Base-by-base conservation (phyloP, 1,140 invertebrate species). In the Neocloeon triangulifer region DNA sequence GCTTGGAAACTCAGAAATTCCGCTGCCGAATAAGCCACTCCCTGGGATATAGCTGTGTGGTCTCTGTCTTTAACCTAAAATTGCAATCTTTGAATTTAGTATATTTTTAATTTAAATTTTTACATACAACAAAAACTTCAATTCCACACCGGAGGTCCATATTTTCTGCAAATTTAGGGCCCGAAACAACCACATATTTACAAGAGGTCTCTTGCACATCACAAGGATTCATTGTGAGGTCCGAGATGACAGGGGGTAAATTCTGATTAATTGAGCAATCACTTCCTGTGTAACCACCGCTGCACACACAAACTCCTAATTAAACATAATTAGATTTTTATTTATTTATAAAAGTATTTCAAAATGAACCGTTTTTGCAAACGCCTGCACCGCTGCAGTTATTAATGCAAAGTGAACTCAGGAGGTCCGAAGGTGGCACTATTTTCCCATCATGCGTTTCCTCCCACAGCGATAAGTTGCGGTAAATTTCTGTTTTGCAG, bases 1-100 rank as follows among this genome's bases (percentile, higher is more conserved):
- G 22, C 18, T 32, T 32, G 30, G 22, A 32, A 32, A 20, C 30
- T 32, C 9, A 32, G 19, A 13, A 32, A 32, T 19, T 32, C 30
- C 14, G 13, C 30, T 4, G 13, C 30, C 13, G 30, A 20, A 20
- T 20, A 20, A n/a, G 22, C 22, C 19, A 6, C 6, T 6, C 30
- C 30, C 22, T 32, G 30, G 3, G 30, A 19, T 18, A 19, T 10
- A 20, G 14, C 5, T 19, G 30, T 20, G 10, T 32, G 10, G 14
- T 32, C 30, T 32, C 19, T 32, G 10, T 32, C 30, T 20, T 32
- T 32, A 13, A 32, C 30, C 30, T 32, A n/a, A 5, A 18, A 15
- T 13, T 19, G 22, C 19, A 32, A 19, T 20, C 16, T 23, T 23
- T 16, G 7, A 8, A 14, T 28, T 28, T 8, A 13, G 15, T 7